phyloP scores from a whole-genome alignment of 2,797 vertebrate genomes.

The Hypotaenidia philippensis region DNA sequence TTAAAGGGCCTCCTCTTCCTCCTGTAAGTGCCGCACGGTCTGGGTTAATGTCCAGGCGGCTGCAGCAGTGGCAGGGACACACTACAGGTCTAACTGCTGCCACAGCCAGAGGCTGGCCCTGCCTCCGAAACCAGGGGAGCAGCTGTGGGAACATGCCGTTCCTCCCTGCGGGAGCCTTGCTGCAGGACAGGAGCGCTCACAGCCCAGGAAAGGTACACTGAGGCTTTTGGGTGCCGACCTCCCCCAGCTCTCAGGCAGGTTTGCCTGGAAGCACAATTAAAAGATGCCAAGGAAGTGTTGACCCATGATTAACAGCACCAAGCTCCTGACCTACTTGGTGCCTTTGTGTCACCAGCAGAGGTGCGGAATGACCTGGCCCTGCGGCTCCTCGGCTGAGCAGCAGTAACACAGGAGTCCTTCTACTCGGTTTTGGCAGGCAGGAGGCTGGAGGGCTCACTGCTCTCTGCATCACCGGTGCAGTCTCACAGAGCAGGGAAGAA shows the following conservation, averaged over 20 bases:
- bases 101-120: neutral
- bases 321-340: neutral
- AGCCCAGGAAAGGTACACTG: accelerated
- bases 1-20: neutral
- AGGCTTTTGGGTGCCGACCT: neutral
- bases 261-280: neutral
- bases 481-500: neutral
- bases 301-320: accelerated
- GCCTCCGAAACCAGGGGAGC: neutral
- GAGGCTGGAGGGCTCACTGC: neutral
- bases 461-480: neutral
- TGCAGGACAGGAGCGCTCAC: accelerated
- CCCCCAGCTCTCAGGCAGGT: neutral
- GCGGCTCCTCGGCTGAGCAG: neutral
- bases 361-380: neutral
- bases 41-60: neutral
- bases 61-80: accelerated
- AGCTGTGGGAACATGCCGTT: accelerated
- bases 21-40: neutral
- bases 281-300: accelerated
- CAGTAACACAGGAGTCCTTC: neutral
- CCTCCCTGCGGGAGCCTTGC: neutral
- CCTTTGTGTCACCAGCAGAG: accelerated
- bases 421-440: neutral
- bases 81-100: neutral